Percentiles rank a stretch among this genome's conserved stretches.
These are phyloP conservation scores for Cephus pygmeus DNA, from an alignment of 2,888 invertebrate genomes.

Conservation along the genomic window DNA sequence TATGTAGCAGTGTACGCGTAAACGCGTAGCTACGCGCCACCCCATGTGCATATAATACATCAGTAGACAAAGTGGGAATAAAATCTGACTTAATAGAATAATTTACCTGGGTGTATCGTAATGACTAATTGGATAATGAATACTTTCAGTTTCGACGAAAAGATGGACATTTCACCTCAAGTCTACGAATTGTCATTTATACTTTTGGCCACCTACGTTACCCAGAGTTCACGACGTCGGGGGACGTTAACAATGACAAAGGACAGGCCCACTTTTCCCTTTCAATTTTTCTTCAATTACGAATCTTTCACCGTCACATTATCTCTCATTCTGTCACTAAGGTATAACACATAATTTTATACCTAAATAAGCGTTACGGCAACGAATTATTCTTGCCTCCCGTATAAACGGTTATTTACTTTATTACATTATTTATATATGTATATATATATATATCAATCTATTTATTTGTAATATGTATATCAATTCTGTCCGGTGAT, in stretches of 20 bases:
- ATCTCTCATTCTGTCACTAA: background rate
- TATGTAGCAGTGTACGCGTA: background rate
- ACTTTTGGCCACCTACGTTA: background rate
- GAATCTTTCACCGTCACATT: background rate
- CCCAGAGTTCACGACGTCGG: background rate
- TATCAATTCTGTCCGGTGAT: background rate
- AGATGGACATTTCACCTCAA: background rate
- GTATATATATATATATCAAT: background rate
- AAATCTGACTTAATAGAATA: constrained; percentile 2
- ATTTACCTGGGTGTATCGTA: constrained; percentile 2
- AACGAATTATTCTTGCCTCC: background rate
- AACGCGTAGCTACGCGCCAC: background rate
- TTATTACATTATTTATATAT: constrained; percentile 1
- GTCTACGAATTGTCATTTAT: background rate
- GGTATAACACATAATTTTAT: background rate
- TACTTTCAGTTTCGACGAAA: constrained; percentile 2
- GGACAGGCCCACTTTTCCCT: background rate
- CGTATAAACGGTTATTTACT: background rate
- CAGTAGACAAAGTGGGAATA: constrained; percentile 7
- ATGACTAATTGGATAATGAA: constrained; percentile 5
- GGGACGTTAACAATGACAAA: background rate
- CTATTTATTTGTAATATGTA: background rate
- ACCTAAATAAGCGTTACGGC: background rate
- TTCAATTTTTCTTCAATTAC: background rate
- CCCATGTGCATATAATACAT: constrained; percentile 7